These are phyloP conservation scores for Gadus macrocephalus DNA, from an alignment of 2,113 vertebrate species.

Conservation along the genomic window DNA sequence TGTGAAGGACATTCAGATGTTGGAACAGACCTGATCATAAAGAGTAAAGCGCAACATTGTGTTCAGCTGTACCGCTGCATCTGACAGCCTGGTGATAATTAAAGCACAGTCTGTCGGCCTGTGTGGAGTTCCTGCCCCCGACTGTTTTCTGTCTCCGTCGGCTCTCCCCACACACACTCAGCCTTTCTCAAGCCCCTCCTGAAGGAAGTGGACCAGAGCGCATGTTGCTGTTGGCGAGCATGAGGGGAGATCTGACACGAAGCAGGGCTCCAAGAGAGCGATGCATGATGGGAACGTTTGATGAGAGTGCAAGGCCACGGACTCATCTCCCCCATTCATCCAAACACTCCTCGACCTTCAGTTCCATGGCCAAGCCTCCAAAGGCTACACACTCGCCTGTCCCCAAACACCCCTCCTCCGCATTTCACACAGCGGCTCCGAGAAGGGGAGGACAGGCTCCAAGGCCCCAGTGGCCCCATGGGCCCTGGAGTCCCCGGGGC, in stretches of 20 bases:
- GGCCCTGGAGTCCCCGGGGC: constrained; percentile 4
- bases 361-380: constrained; percentile 22
- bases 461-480: constrained; percentile 31
- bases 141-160: too few relatives aligned
- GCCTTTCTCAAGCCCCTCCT: too few relatives aligned
- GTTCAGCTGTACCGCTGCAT: too few relatives aligned
- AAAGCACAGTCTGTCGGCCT: too few relatives aligned
- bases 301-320: constrained; percentile 41
- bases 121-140: too few relatives aligned
- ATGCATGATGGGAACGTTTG: constrained; percentile 66
- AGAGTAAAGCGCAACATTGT: too few relatives aligned
- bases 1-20: too few relatives aligned
- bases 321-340: constrained; percentile 64
- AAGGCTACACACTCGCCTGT: constrained; percentile 17
- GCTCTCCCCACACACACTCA: too few relatives aligned
- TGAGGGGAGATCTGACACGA: constrained; percentile 51
- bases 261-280: constrained; percentile 55
- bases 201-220: too few relatives aligned
- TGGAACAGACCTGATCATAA: too few relatives aligned
- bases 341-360: constrained; percentile 20
- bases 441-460: constrained; percentile 40
- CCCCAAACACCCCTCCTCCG: constrained; percentile 57
- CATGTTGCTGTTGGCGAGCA: constrained; percentile 49
- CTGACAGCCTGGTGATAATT: too few relatives aligned
- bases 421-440: constrained; percentile 59